Evolutionary conservation across 2,113 vertebrate genomes (phyloP).

Genomic region (Barnardius zonarius): DNA sequence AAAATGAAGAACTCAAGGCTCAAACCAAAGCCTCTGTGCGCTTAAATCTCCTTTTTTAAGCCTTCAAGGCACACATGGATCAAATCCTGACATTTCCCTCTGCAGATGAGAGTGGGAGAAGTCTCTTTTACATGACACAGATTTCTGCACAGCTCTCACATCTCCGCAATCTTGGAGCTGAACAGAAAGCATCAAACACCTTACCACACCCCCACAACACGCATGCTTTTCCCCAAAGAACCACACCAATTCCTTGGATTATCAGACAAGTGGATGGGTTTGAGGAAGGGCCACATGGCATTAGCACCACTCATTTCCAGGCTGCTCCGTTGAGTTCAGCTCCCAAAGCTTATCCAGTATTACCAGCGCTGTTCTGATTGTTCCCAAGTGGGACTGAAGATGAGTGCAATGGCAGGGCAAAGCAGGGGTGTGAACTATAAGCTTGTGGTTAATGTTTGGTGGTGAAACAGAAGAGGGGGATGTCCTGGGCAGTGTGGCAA

Average conservation of each 20-base stretch:
- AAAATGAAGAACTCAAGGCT: not conserved
- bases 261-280: not conserved
- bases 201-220: not conserved
- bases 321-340: not conserved
- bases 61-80: not conserved
- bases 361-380: not conserved
- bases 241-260: not conserved
- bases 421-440: not conserved
- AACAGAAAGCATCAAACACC: slow-evolving; percentile 9
- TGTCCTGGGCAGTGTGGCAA: not conserved
- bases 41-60: not conserved
- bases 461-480: not conserved
- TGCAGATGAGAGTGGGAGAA: slow-evolving; percentile 37
- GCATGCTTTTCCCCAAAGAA: not conserved
- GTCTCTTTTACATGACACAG: not conserved
- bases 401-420: not conserved
- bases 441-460: not conserved
- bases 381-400: not conserved
- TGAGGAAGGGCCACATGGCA: not conserved
- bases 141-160: slow-evolving; percentile 1
- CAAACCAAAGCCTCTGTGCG: not conserved
- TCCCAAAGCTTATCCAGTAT: not conserved
- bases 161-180: not conserved
- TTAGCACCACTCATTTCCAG: not conserved
- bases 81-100: not conserved